Evolutionary conservation across 2,888 invertebrate species (phyloP).

Genomic region (Sphecodes monilicornis): DNA sequence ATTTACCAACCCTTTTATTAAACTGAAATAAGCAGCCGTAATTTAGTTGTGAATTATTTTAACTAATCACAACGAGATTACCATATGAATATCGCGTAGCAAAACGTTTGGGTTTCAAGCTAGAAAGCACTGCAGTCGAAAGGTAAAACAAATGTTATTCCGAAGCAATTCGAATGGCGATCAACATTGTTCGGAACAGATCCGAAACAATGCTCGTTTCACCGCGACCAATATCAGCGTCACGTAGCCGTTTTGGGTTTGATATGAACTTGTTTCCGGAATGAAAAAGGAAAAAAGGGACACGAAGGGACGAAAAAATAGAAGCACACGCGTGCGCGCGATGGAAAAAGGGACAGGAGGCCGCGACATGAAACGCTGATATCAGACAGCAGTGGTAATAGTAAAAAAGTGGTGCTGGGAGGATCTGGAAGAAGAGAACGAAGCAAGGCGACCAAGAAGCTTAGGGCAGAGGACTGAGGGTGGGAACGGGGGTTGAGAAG

Average conservation of each 20-base stretch:
- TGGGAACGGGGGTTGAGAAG: conserved; percentile 16
- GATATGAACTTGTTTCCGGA: conserved; percentile 21
- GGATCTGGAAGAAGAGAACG: conserved; percentile 18
- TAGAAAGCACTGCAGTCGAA: background rate
- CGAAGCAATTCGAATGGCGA: background rate
- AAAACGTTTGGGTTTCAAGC: background rate
- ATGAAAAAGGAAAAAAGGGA: background rate
- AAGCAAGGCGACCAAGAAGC: conserved; percentile 6
- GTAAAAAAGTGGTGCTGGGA: conserved; percentile 42
- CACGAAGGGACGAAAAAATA: background rate
- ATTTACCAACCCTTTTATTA: no score
- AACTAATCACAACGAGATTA: background rate
- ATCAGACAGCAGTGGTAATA: conserved; percentile 46
- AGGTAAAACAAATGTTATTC: background rate
- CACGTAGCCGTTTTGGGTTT: conserved; percentile 35
- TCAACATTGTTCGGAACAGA: background rate
- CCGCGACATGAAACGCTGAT: conserved; percentile 48
- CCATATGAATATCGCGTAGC: background rate
- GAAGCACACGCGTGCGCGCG: background rate
- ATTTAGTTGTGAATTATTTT: background rate
- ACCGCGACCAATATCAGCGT: background rate
- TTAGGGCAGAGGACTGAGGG: conserved; percentile 7
- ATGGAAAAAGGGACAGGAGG: conserved; percentile 20
- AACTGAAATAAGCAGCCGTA: background rate
- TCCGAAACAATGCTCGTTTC: conserved; percentile 12